Evolutionary conservation across 2,888 invertebrate genomes (phyloP).

Genomic region (Bombylius major): DNA sequence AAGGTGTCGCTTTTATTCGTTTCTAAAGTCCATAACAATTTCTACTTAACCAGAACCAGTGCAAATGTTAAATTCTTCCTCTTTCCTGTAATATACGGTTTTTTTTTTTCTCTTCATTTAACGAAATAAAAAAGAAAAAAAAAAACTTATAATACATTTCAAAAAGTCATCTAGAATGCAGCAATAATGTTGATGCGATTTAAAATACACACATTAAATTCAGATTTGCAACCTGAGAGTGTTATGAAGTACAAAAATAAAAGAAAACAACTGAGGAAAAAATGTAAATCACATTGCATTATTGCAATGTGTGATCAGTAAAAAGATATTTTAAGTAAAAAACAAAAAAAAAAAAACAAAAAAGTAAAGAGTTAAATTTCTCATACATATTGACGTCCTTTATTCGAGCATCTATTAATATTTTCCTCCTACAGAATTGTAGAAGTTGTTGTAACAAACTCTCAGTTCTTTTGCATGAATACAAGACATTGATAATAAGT

Average conservation of each 20-base stretch:
- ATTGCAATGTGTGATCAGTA: too few relatives aligned
- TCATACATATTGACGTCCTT: too few relatives aligned
- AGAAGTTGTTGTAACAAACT: not conserved
- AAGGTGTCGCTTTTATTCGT: constrained; percentile 14
- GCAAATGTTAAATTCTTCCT: not conserved
- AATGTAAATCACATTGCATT: too few relatives aligned
- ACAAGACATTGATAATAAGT: constrained; percentile 12
- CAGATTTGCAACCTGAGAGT: not conserved
- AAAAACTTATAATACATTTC: not conserved
- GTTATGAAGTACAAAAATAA: too few relatives aligned
- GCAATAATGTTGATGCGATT: not conserved
- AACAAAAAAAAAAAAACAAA: too few relatives aligned
- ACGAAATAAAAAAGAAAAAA: not conserved
- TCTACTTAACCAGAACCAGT: constrained; percentile 10
- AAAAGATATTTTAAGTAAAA: too few relatives aligned
- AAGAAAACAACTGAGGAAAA: not conserved
- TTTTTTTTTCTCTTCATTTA: not conserved
- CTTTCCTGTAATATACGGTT: not conserved
- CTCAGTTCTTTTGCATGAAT: constrained; percentile 4
- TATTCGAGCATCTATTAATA: too few relatives aligned
- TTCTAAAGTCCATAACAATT: constrained; percentile 13
- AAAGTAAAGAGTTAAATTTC: too few relatives aligned
- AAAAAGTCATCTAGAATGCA: not conserved
- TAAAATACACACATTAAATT: not conserved
- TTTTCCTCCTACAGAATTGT: not conserved